Percentiles rank a stretch among this genome's conserved stretches.
Conservation (phyloP, 2,797 vertebrate genomes). For the Smutsia temminckii region DNA sequence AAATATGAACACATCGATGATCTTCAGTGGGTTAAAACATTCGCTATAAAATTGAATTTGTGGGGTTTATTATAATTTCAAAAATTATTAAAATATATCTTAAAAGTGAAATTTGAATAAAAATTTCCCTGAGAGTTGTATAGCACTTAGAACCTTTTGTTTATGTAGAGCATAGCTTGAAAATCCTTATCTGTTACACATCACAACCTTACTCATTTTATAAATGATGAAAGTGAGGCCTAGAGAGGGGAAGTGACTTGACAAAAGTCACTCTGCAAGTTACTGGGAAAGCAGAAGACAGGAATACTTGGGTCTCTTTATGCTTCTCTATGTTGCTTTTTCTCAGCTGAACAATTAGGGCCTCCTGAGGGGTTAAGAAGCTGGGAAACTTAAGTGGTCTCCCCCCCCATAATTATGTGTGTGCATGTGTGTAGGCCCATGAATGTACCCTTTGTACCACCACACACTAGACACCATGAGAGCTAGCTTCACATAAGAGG, state of each 20-base stretch:
- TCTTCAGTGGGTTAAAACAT: not conserved
- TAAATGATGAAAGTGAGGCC: not conserved
- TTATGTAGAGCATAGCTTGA: not conserved
- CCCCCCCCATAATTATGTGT: not conserved
- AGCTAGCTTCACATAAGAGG: not conserved
- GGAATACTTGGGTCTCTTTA: not conserved
- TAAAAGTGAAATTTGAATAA: not conserved
- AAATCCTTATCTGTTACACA: not conserved
- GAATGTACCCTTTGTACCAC: no score
- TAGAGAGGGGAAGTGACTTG: not conserved
- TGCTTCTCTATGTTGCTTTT: not conserved
- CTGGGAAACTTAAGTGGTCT: not conserved
- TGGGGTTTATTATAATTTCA: slow-evolving; percentile 18
- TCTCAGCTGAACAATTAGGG: not conserved
- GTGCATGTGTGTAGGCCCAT: not conserved
- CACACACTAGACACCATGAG: not conserved
- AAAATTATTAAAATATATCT: slow-evolving; percentile 20
- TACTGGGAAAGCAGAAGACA: not conserved
- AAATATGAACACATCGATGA: not conserved
- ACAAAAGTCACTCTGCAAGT: not conserved
- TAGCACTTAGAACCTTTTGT: not conserved
- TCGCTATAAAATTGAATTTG: slow-evolving; percentile 44
- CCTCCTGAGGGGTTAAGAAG: not conserved
- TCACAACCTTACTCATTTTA: not conserved
- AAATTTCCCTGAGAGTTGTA: not conserved